Evolutionary conservation across 1,140 invertebrate species (phyloP).

Genomic region (Heliconius congener): DNA sequence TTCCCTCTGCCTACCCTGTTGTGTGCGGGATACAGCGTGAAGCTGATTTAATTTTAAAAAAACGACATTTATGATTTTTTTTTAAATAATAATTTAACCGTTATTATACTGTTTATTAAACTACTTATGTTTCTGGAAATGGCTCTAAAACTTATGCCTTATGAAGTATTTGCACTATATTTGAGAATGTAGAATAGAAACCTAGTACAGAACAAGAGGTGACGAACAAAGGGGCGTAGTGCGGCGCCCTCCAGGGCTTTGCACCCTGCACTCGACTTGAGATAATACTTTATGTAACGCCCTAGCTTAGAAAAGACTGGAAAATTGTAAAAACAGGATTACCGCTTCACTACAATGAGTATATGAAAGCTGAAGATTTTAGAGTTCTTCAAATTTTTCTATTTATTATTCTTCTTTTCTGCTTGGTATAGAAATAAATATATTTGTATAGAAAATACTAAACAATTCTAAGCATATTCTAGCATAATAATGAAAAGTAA

Average conservation of each 20-base stretch:
- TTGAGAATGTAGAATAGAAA: constrained; percentile 28
- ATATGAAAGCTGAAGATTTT: constrained; percentile 2
- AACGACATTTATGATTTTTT: neutral
- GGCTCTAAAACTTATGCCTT: neutral
- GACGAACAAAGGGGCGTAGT: constrained; percentile 57
- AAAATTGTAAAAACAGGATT: constrained; percentile 51
- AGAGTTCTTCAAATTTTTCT: constrained; percentile 2
- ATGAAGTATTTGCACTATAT: constrained; percentile 35
- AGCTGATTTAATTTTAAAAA: too few relatives aligned
- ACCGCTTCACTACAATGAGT: constrained; percentile 33
- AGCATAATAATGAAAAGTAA: too few relatives aligned
- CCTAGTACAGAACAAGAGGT: constrained; percentile 39
- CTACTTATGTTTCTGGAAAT: neutral
- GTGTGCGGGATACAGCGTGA: too few relatives aligned
- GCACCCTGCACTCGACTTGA: constrained; percentile 62
- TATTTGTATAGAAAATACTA: too few relatives aligned
- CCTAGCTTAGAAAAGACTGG: constrained; percentile 45
- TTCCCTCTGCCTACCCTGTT: too few relatives aligned
- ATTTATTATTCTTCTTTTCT: neutral
- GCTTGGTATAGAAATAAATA: too few relatives aligned
- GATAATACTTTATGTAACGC: constrained; percentile 70
- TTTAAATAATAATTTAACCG: neutral
- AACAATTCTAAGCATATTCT: too few relatives aligned
- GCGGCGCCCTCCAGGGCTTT: constrained; percentile 63
- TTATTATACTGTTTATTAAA: neutral